Evolutionary conservation across 2,888 invertebrate genomes (phyloP).

Genomic region (Frankliniella intonsa): DNA sequence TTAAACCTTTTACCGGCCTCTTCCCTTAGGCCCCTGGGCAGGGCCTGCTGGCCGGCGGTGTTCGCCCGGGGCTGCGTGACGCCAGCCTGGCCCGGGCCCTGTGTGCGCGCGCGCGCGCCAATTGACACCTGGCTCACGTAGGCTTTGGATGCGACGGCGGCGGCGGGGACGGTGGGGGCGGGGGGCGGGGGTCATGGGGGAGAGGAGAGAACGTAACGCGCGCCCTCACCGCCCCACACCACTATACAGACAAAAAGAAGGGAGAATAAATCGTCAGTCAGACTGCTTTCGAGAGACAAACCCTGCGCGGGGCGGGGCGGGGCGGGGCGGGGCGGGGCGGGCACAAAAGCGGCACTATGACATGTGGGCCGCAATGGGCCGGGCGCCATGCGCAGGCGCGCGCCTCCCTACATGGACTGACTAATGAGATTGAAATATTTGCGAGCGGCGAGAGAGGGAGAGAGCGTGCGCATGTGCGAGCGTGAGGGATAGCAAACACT

Average conservation of each 20-base stretch:
- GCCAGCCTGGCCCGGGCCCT: background rate
- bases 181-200: background rate
- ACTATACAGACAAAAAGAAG: background rate
- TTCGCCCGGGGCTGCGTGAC: background rate
- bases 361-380: background rate
- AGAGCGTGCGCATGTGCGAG: too few relatives aligned
- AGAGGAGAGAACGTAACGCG: background rate
- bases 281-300: too few relatives aligned
- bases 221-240: background rate
- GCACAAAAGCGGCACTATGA: background rate
- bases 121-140: slow-evolving; percentile 24
- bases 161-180: background rate
- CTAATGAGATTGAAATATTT: slow-evolving; percentile 27
- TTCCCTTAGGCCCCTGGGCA: background rate
- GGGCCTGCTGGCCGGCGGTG: background rate
- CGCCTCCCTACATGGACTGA: slow-evolving; percentile 1
- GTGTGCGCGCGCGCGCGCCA: background rate
- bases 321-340: background rate
- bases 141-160: background rate
- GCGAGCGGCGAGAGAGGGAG: background rate
- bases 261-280: background rate
- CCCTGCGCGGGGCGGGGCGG: background rate
- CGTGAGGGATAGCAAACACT: too few relatives aligned
- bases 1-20: too few relatives aligned
- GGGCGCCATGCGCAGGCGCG: too few relatives aligned